Percentiles rank a stretch among this genome's conserved stretches.
phyloP scores from a whole-genome alignment of 2,888 invertebrate genomes.

The Sepiola atlantica region DNA sequence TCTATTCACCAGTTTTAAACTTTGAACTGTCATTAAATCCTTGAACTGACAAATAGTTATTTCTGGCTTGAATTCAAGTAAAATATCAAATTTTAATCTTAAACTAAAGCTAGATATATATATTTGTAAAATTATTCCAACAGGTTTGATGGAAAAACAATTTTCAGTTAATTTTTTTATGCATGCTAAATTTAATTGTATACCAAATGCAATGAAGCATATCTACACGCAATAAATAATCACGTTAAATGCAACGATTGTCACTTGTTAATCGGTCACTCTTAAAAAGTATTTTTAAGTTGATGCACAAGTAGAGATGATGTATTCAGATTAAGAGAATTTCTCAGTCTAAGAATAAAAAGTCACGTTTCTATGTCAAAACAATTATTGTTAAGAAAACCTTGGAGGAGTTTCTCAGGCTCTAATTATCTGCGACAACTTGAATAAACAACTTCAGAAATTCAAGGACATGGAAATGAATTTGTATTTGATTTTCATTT shows the following conservation, averaged over 20 bases:
- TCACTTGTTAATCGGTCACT: not conserved
- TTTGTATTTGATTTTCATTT: not conserved
- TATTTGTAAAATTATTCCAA: too few relatives aligned
- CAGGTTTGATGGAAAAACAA: too few relatives aligned
- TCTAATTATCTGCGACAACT: not conserved
- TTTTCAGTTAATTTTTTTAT: too few relatives aligned
- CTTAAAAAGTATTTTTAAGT: not conserved
- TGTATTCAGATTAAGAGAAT: not conserved
- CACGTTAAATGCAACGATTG: not conserved
- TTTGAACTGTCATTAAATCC: too few relatives aligned
- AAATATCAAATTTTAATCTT: too few relatives aligned
- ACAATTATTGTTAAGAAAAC: not conserved
- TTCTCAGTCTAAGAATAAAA: constrained; percentile 21
- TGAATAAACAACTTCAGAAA: not conserved
- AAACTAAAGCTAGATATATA: too few relatives aligned
- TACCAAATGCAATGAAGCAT: not conserved
- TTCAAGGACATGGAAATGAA: not conserved
- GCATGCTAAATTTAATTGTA: too few relatives aligned
- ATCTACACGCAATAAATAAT: not conserved
- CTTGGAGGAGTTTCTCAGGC: not conserved
- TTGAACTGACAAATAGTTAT: too few relatives aligned
- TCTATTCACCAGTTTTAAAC: too few relatives aligned
- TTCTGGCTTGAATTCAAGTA: too few relatives aligned
- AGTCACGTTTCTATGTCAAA: not conserved
- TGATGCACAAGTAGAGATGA: not conserved